Evolutionary conservation across 2,888 invertebrate species (phyloP), one percentile per base, ranked within the genome.

Genomic region (Thelaira solivaga): DNA sequence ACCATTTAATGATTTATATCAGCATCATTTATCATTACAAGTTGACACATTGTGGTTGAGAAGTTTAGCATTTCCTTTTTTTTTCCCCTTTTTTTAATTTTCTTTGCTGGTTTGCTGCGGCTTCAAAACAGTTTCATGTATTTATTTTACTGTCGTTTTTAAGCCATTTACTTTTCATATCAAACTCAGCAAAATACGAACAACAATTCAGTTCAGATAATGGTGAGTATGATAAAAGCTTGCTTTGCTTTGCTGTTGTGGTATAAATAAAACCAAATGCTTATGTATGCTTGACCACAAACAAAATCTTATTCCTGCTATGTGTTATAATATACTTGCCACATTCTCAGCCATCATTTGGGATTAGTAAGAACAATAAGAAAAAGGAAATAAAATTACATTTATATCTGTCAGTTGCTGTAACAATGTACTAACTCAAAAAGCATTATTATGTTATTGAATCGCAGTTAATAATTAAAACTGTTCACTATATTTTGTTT

Each of bases 31-130:
- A 78, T 78, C 78, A 78, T 69, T 62, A 43, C n/a, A 41, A 74
- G 59, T 69, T 69, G 69, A 69, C 78, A 78, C 69, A 67, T 78
- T 78, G 69, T 61, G 78, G 78, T 74, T 53, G 64, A 59, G 78
- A 69, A 53, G 39, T 69, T 74, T 69, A 51, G 39, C 47, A 67
- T 49, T 62, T 43, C 34, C 34, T 39, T 22, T 5, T 11, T 47
- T 34, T 53, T 53, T 34, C 2, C 24, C 22, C 24, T n/a, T 55
- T 24, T 3, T 13, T 6, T 68, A 22, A n/a, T 41, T 7, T 49
- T 22, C n/a, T 31, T n/a, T 61, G 16, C 4, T 31, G 4, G 22
- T 16, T 41, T 26, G 16, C 31, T 20, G 36, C 11, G n/a, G n/a
- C 31, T 20, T 61, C 31, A 2, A 24, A 39, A n/a, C n/a, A n/a